phyloP scores from a whole-genome alignment of 2,113 vertebrate species.

The Otis tarda region DNA sequence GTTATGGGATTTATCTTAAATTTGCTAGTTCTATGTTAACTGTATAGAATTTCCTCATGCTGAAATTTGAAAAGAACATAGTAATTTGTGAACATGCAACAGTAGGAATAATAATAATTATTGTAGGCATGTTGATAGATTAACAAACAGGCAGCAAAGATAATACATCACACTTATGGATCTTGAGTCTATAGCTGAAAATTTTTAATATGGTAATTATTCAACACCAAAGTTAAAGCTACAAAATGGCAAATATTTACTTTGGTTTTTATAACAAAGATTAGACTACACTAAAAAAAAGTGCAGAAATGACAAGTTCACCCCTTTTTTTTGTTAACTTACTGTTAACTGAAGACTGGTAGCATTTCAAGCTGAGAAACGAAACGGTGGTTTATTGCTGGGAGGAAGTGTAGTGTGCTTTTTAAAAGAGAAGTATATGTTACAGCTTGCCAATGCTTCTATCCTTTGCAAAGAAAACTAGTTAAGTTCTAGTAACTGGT shows the following conservation, averaged over 20 bases:
- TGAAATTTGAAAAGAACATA: not conserved
- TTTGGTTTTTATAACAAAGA: not conserved
- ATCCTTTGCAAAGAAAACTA: not conserved
- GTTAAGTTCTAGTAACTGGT: not conserved
- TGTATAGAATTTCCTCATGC: not conserved
- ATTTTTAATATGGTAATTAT: not conserved
- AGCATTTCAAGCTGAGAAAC: not conserved
- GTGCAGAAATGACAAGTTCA: not conserved
- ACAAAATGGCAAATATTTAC: not conserved
- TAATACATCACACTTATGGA: not conserved
- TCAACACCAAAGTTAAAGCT: not conserved
- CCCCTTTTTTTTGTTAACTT: not conserved
- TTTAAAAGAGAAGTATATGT: not conserved
- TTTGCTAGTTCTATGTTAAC: not conserved
- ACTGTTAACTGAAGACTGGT: not conserved
- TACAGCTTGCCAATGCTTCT: not conserved
- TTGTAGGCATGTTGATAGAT: not conserved
- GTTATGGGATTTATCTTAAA: not conserved
- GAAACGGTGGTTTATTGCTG: not conserved
- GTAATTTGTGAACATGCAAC: not conserved
- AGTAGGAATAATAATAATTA: not conserved
- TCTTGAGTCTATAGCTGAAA: not conserved
- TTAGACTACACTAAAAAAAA: not conserved
- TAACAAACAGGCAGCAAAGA: not conserved
- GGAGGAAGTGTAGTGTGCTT: not conserved